A percentile compares a stretch with the other conserved stretches of the same genome.
These are phyloP conservation scores for Cottus gobio DNA, from an alignment of 2,113 vertebrate species.

Conservation along the genomic window DNA sequence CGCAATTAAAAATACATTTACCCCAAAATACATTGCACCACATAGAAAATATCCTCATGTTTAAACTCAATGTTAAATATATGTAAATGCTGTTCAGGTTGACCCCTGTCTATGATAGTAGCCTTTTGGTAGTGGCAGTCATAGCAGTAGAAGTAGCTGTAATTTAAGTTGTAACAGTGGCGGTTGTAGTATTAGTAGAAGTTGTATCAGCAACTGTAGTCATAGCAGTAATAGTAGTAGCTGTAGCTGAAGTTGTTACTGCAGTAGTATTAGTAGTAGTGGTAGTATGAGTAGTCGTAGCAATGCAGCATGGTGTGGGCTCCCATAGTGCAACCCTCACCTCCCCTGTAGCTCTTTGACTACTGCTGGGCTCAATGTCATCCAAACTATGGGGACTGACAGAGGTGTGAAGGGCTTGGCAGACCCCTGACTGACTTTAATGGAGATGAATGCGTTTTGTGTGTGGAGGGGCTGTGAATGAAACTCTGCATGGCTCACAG, in stretches of 20 bases:
- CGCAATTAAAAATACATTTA: neutral
- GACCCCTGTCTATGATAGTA: too few species aligned
- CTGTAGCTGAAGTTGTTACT: neutral
- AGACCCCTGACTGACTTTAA: constrained; percentile 51
- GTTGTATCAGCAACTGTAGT: too few species aligned
- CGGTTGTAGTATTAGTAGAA: too few species aligned
- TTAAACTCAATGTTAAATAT: too few species aligned
- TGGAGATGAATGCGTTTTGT: constrained; percentile 55
- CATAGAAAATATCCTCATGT: neutral
- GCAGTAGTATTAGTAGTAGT: neutral
- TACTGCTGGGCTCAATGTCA: constrained; percentile 74
- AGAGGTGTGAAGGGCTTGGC: constrained; percentile 59
- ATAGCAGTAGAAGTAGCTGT: neutral
- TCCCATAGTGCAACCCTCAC: constrained; percentile 31
- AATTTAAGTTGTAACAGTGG: neutral
- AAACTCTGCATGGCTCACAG: constrained; percentile 40
- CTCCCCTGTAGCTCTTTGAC: constrained; percentile 57
- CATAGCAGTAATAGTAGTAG: neutral
- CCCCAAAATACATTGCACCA: neutral
- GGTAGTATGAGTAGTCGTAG: neutral
- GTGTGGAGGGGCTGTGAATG: constrained; percentile 14
- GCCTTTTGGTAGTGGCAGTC: neutral
- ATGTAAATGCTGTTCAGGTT: too few species aligned
- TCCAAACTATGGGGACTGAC: constrained; percentile 58
- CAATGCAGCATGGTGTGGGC: constrained; percentile 7